These are phyloP conservation scores for Mycogona germanica DNA, from an alignment of 2,888 invertebrate genomes.

Conservation along the genomic window DNA sequence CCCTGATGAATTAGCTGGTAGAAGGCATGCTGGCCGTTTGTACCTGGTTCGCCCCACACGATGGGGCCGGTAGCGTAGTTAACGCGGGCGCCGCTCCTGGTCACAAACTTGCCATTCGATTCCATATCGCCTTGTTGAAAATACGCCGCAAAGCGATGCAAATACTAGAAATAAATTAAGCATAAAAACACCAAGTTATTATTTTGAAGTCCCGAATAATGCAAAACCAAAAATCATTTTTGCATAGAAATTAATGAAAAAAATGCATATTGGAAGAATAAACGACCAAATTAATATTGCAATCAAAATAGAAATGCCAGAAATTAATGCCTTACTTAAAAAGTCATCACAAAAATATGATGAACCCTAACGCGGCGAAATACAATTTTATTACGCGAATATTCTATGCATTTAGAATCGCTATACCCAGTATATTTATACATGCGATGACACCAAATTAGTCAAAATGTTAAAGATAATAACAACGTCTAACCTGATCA, in stretches of 20 bases:
- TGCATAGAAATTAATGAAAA: no score
- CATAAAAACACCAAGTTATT: not conserved
- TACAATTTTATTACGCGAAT: no score
- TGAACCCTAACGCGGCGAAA: no score
- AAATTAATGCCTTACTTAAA: no score
- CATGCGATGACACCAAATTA: no score
- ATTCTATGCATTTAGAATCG: no score
- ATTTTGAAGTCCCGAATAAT: not conserved
- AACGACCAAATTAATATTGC: no score
- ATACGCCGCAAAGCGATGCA: slow-evolving; percentile 97
- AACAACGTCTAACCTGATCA: slow-evolving; percentile 53
- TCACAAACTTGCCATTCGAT: slow-evolving; percentile 83
- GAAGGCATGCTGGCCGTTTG: slow-evolving; percentile 99
- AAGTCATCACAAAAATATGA: no score
- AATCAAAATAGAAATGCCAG: no score
- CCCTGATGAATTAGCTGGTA: slow-evolving; percentile 98
- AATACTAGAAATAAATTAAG: slow-evolving; percentile 42
- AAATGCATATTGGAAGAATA: not conserved
- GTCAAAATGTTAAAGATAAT: not conserved
- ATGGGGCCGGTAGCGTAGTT: slow-evolving; percentile 55
- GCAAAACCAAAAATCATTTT: no score
- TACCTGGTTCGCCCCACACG: slow-evolving; percentile 98
- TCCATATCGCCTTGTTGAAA: slow-evolving; percentile 99
- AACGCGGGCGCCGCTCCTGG: slow-evolving; percentile 30
- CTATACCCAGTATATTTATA: no score